These are phyloP conservation scores for Pseudotriccus pelzelni DNA, from an alignment of 2,797 vertebrate species.

Conservation along the genomic window DNA sequence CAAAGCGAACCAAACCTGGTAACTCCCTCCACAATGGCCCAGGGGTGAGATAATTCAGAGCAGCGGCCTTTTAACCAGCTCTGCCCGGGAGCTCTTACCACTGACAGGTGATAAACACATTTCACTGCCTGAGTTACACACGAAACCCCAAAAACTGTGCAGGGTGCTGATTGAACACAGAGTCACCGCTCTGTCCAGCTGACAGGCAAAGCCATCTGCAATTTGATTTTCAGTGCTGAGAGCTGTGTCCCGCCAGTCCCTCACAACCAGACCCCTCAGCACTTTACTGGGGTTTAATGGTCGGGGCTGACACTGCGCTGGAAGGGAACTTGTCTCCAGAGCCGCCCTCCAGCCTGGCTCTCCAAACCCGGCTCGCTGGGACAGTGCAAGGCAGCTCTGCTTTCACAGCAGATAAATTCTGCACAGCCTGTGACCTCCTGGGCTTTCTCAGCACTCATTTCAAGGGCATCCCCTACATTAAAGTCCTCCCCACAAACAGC, in stretches of 20 bases:
- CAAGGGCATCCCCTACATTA: background rate
- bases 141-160: background rate
- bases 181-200: background rate
- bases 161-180: background rate
- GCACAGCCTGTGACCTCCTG: background rate
- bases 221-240: background rate
- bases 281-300: background rate
- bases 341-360: background rate
- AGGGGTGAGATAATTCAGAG: slow-evolving; percentile 6
- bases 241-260: background rate
- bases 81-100: slow-evolving; percentile 28
- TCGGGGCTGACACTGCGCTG: background rate
- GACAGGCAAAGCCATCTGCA: background rate
- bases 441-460: background rate
- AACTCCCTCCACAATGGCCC: background rate
- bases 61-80: background rate
- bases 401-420: background rate
- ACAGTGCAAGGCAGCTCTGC: background rate
- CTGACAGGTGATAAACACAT: background rate
- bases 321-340: background rate
- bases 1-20: background rate
- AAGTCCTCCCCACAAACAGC: background rate
- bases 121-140: background rate
- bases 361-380: background rate
- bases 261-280: background rate